Evolutionary conservation across 1,140 invertebrate genomes (phyloP), one percentile per base, ranked within the genome.

Genomic region (Aphidius ervi): DNA sequence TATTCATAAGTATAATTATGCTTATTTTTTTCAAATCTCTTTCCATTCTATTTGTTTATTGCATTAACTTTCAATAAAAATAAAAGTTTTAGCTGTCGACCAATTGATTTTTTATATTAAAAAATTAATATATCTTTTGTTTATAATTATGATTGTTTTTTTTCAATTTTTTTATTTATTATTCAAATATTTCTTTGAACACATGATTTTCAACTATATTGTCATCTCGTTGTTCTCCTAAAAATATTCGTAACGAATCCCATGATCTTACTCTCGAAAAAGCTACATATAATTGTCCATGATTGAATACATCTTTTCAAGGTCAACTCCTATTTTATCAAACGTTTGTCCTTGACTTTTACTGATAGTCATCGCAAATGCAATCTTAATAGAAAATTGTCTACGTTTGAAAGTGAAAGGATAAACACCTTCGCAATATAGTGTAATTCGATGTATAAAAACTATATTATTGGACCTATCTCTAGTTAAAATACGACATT

Each of bases 261-360:
- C 5, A 48, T 20, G 59, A 61, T 45, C 59, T 37, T 10, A 56
- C 59, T 56, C 59, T 55, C 47, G 59, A 61, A 39, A 42, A 55
- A 7, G 59, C 59, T 8, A 61, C 59, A 41, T 61, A 61, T 40
- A 61, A 48, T 23, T 61, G 59, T 5, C 72, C 71, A 67, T 75
- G 72, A 37, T 69, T 66, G 58, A 75, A 76, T 50, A 68, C 68
- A 56, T 65, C 63, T 49, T 61, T 65, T 61, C 63, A 37, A 76
- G 70, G 65, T 73, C 49, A 20, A 80, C 16, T 10, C 74, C 75
- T 56, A 64, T 49, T 16, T 56, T 10, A 10, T 70, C 59, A 62
- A 71, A 64, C 45, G 70, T 69, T 63, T 71, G 71, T n/a, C 72
- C 72, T 46, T 56, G 54, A 7, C 43, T 7, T 23, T 56, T 31